A percentile compares a stretch with the other conserved stretches of the same genome.
Evolutionary conservation across 2,888 invertebrate genomes (phyloP).

Genomic region (Rosalia funebris): DNA sequence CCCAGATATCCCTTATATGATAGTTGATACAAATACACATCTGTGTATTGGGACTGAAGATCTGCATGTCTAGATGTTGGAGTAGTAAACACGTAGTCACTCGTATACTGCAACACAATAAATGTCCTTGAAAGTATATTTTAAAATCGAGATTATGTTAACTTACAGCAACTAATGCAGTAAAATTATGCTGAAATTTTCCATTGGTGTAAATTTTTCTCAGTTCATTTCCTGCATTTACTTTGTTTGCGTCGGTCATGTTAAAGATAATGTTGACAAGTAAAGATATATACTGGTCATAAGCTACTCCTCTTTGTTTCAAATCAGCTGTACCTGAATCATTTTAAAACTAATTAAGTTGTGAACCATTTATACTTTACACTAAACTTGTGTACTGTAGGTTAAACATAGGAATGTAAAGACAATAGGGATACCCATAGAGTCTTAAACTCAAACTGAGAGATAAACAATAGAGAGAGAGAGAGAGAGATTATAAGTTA

Average conservation of each 20-base stretch:
- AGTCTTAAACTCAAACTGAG: too few relatives aligned
- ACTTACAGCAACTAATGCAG: conserved; percentile 31
- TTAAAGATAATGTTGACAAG: conserved; percentile 21
- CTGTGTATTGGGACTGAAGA: conserved; percentile 19
- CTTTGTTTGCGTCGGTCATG: conserved; percentile 28
- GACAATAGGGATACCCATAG: too few relatives aligned
- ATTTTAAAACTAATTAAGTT: too few relatives aligned
- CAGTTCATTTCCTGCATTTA: conserved; percentile 21
- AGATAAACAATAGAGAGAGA: too few relatives aligned
- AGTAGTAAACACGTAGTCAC: conserved; percentile 16
- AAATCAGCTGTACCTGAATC: neutral
- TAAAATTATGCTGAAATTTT: conserved; percentile 28
- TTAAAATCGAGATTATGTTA: too few relatives aligned
- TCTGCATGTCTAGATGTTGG: conserved; percentile 20
- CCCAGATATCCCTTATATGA: conserved; percentile 17
- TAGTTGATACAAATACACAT: conserved; percentile 8
- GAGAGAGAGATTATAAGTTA: too few relatives aligned
- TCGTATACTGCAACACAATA: conserved; percentile 16
- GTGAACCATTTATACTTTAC: too few relatives aligned
- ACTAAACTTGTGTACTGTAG: too few relatives aligned
- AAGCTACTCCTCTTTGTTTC: neutral
- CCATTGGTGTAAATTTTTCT: conserved; percentile 30
- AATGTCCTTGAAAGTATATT: too few relatives aligned
- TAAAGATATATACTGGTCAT: conserved; percentile 23
- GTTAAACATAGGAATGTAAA: too few relatives aligned